Conservation (phyloP, 2,888 invertebrate species). For the Luperina nickerlii region DNA sequence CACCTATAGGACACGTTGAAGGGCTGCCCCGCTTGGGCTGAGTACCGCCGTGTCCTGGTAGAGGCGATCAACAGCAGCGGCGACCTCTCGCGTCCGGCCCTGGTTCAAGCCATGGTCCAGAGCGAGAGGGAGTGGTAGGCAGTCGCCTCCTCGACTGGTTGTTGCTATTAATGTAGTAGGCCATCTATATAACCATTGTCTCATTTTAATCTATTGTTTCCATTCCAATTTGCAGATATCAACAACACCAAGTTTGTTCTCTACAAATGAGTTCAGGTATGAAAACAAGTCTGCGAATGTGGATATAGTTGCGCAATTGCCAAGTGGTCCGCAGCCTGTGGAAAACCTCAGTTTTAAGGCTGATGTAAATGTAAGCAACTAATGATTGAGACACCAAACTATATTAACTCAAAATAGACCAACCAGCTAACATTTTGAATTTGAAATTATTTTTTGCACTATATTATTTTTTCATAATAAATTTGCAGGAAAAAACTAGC, state of each 20-base stretch:
- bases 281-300: conserved; percentile 85
- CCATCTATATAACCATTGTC: conserved; percentile 10
- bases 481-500: conserved; percentile 58
- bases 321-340: conserved; percentile 91
- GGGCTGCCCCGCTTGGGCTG: no score
- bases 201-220: background rate
- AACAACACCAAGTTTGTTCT: conserved; percentile 93
- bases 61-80: no score
- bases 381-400: background rate
- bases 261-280: conserved; percentile 90
- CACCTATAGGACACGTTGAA: no score
- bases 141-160: no score
- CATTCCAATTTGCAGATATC: conserved; percentile 88
- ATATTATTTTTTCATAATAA: background rate
- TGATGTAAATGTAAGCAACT: conserved; percentile 70
- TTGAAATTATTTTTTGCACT: background rate
- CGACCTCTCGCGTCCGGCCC: no score
- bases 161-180: background rate
- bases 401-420: background rate
- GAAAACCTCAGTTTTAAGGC: conserved; percentile 90
- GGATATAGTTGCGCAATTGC: conserved; percentile 92
- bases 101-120: no score
- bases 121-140: no score
- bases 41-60: no score
- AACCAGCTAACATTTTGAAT: background rate